Evolutionary conservation across 2,888 invertebrate species (phyloP), one percentile per base, ranked within the genome.

Genomic region (Icerya purchasi): DNA sequence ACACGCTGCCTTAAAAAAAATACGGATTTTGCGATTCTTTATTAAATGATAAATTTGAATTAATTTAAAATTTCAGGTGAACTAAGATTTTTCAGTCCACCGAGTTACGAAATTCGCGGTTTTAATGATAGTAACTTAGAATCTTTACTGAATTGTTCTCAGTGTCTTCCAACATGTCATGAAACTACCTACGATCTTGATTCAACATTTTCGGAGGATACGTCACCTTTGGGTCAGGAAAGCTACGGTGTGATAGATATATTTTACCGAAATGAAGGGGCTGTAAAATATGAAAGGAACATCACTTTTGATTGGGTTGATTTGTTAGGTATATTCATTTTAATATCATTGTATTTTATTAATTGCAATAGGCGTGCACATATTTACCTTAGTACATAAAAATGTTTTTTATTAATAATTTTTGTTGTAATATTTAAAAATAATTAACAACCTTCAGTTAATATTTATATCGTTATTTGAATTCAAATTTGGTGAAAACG

Each of bases 131-230:
- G 59, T 0, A 61, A 62, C 50, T 54, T 60, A 36, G 58, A 57
- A 23, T 63, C 63, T 1, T 61, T 63, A 1, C 62, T 67, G 50
- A 64, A 66, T 53, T 68, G 68, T 58, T 62, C 65, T 1, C 63
- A 64, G n/a, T 68, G 68, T 53, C 60, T 66, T 53, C 67, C 68
- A 1, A 65, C 66, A 14, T 68, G 68, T 59, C 65, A 67, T 54
- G 67, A 68, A 61, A 65, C 62, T 24, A 63, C 62, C 8, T 68
- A 67, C 56, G 66, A 67, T 19, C 61, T 67, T 2, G 65, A 65
- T 54, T 62, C 63, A 8, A 65, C 65, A 21, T 56, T 63, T 22
- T 64, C 65, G 2, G 54, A 59, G n/a, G 66, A 66, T 25, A 64
- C 65, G 2, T 56, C 62, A 49, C 63, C 64, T 0, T 50, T 61